Base-by-base conservation (phyloP, 2,797 vertebrate species). In the Fratercula arctica region DNA sequence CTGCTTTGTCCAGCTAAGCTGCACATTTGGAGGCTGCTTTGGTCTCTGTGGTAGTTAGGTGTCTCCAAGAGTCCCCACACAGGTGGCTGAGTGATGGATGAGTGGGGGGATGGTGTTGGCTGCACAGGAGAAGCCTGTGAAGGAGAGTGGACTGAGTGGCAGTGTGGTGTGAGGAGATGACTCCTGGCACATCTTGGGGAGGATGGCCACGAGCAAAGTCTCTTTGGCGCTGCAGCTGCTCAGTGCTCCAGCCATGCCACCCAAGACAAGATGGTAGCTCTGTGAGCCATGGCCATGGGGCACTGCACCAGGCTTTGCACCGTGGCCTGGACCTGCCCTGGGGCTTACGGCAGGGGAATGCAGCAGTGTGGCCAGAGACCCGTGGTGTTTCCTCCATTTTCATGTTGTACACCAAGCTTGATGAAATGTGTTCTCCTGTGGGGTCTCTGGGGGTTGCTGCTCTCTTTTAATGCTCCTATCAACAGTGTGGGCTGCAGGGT, bases 291-390 rank as follows among this genome's bases (percentile, higher is more conserved):
- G 15, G n/a, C 11, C 15, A 6, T 25, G 45, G 57, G 26, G 6
- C 3, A 23, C 28, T 1, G 0, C 28, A 33, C 7, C n/a, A 45
- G 1, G 2, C 11, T 57, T 31, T 15, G n/a, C 13, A 15, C 28
- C 1, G 0, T 6, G 33, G 13, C 4, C 28, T 61, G 31, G 26
- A n/a, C 14, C 50, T 50, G 10, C 20, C 13, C 41, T 19, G 46
- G 43, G 13, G 5, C 51, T 75, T 63, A 57, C 1, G 2, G 7
- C 19, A 43, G 31, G 19, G 10, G 11, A 33, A 43, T 6, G 11
- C 0, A 2, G 8, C 51, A 41, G 8, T 8, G 21, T 1, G 4
- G 53, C n/a, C 31, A 76, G 25, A 43, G 25, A 14, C 7, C 0
- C 0, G 21, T 29, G 13, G 0, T 14, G 8, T 33, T 57, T 41